These are phyloP conservation scores for Xylota sylvarum DNA, from an alignment of 2,888 invertebrate species.

Conservation along the genomic window DNA sequence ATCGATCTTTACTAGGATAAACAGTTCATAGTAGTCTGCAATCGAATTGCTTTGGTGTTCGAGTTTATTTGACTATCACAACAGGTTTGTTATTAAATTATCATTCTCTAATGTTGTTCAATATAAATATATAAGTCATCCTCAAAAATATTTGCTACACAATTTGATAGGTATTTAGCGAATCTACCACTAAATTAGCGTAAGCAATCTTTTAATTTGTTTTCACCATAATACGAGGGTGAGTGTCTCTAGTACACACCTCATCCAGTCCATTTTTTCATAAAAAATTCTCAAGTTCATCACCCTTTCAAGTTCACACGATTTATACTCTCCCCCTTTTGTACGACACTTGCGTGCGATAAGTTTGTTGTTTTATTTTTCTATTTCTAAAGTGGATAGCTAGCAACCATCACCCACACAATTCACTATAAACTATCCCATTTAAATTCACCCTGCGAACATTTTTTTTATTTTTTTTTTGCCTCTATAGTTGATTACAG, in stretches of 20 bases:
- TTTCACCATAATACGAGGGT: background rate
- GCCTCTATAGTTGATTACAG: constrained; percentile 21
- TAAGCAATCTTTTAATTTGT: too few species aligned
- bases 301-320: constrained; percentile 14
- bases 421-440: constrained; percentile 4
- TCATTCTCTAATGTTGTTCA: too few species aligned
- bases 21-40: too few species aligned
- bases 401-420: constrained; percentile 1
- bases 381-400: background rate
- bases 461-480: background rate
- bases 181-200: too few species aligned
- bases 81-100: too few species aligned
- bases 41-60: too few species aligned
- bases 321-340: background rate
- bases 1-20: too few species aligned
- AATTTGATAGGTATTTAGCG: too few species aligned
- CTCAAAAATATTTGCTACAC: too few species aligned
- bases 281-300: constrained; percentile 26
- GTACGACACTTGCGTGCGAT: constrained; percentile 22
- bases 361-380: constrained; percentile 7
- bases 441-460: constrained; percentile 31
- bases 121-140: too few species aligned
- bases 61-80: too few species aligned
- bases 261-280: background rate
- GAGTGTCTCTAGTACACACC: background rate